These are phyloP conservation scores for Agrochola lychnidis DNA, from an alignment of 2,888 invertebrate genomes.

Conservation along the genomic window DNA sequence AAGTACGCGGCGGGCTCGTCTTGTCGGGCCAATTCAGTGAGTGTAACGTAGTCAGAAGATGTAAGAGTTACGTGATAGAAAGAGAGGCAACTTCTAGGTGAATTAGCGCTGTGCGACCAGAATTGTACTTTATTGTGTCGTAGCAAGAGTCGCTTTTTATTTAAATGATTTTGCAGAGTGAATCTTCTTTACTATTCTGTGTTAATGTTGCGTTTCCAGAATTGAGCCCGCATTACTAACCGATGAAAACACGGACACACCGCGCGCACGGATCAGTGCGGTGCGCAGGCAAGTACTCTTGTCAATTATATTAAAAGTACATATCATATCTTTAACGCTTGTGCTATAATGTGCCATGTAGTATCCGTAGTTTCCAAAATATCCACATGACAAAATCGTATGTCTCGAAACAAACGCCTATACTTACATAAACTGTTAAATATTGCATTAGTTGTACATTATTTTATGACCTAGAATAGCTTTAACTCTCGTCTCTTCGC, in stretches of 20 bases:
- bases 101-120: too few relatives aligned
- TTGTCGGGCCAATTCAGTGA: too few relatives aligned
- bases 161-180: too few relatives aligned
- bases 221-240: background rate
- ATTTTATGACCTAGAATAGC: constrained; percentile 39
- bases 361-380: background rate
- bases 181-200: too few relatives aligned
- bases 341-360: background rate
- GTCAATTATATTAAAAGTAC: background rate
- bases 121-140: too few relatives aligned
- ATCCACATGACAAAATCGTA: constrained; percentile 2
- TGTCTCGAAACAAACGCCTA: constrained; percentile 35
- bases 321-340: background rate
- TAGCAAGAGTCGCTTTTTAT: too few relatives aligned
- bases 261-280: background rate
- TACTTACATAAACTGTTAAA: constrained; percentile 60
- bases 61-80: too few relatives aligned
- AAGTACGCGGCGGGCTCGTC: too few relatives aligned
- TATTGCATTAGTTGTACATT: constrained; percentile 62
- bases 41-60: too few relatives aligned
- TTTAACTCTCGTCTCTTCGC: background rate
- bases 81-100: too few relatives aligned
- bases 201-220: background rate
- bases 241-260: background rate
- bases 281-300: background rate